A percentile compares a stretch with the other conserved stretches of the same genome.
phyloP scores from a whole-genome alignment of 2,113 vertebrate genomes.

The Propithecus coquereli region DNA sequence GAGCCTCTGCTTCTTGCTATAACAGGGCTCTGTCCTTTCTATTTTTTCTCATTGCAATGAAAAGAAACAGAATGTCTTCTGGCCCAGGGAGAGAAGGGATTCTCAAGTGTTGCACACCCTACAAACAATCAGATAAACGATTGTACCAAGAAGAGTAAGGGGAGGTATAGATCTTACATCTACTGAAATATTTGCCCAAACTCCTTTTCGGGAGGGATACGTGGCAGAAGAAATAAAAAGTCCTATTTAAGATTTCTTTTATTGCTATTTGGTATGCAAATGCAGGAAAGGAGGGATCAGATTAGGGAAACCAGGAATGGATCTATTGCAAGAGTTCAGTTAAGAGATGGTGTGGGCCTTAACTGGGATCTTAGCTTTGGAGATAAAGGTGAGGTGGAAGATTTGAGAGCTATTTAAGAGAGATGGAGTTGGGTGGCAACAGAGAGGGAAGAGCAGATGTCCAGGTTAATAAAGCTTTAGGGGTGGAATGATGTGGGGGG shows the following conservation, averaged over 20 bases:
- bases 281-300: not conserved
- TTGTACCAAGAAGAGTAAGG: not conserved
- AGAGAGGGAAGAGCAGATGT: not conserved
- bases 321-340: not conserved
- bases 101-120: not conserved
- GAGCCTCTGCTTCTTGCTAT: not conserved
- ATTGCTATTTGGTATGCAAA: not conserved
- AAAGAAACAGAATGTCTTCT: not conserved
- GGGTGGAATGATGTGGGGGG: not conserved
- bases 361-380: not conserved
- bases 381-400: not conserved
- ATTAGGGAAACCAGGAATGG: not conserved
- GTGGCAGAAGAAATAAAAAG: not conserved
- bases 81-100: not conserved
- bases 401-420: not conserved
- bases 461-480: not conserved
- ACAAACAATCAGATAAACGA: not conserved
- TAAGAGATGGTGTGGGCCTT: not conserved
- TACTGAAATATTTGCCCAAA: not conserved
- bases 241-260: not conserved
- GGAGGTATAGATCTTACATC: not conserved
- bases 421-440: not conserved
- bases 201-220: not conserved
- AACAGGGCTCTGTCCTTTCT: not conserved
- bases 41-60: not conserved